Conservation (phyloP, 2,113 vertebrate genomes). For the Onychorhynchus coronatus region DNA sequence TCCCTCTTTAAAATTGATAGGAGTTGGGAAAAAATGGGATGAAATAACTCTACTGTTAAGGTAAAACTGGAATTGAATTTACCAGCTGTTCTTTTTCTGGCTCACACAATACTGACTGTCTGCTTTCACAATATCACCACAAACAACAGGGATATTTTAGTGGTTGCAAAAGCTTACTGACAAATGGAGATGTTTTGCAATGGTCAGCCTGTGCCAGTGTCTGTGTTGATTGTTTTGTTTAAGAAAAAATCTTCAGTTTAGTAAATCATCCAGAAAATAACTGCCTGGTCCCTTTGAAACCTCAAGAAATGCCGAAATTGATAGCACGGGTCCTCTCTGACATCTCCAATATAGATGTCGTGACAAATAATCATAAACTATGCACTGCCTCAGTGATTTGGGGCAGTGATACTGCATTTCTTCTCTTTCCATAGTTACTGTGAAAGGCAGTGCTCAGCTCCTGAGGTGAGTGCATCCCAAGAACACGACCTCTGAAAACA, state of each 20-base stretch:
- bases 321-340: background rate
- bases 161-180: background rate
- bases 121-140: background rate
- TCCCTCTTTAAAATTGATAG: background rate
- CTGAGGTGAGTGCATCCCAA: background rate
- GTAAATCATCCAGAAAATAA: constrained; percentile 7
- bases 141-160: background rate
- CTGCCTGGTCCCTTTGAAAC: background rate
- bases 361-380: background rate
- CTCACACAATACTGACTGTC: background rate
- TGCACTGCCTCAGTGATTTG: background rate
- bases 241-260: background rate
- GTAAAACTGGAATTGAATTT: background rate
- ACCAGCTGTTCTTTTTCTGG: background rate
- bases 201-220: background rate
- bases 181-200: constrained; percentile 2
- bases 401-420: background rate
- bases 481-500: background rate
- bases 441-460: background rate
- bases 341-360: fast-evolving
- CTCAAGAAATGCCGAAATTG: background rate
- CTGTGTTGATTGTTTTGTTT: background rate
- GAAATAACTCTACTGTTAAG: background rate
- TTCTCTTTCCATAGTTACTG: background rate
- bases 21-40: background rate